phyloP scores from a whole-genome alignment of 2,113 vertebrate genomes.

The Nipponia nippon region DNA sequence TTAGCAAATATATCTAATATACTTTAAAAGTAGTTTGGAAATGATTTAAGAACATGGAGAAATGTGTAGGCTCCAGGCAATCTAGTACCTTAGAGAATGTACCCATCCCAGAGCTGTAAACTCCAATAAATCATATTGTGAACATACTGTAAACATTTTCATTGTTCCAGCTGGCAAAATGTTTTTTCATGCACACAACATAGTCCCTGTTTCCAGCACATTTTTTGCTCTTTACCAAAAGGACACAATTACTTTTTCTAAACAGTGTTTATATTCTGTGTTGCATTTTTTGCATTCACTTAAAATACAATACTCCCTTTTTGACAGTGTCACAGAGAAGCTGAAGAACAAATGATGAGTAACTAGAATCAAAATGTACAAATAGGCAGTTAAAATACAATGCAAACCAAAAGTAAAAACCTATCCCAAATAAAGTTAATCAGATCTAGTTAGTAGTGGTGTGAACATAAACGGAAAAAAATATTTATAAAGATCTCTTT shows the following conservation, averaged over 20 bases:
- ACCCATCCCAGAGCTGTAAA: slow-evolving; percentile 45
- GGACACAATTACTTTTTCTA: neutral
- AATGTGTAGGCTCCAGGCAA: slow-evolving; percentile 51
- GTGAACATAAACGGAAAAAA: neutral
- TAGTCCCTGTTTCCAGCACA: neutral
- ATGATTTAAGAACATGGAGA: slow-evolving; percentile 37
- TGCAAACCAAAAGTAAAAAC: neutral
- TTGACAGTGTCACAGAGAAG: neutral
- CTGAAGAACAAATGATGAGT: neutral
- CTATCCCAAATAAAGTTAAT: neutral
- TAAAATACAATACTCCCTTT: neutral
- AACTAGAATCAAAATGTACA: neutral
- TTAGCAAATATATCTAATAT: slow-evolving; percentile 43
- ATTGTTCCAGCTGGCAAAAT: slow-evolving; percentile 51
- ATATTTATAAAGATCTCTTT: neutral
- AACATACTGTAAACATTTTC: slow-evolving; percentile 52
- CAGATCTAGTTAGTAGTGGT: neutral
- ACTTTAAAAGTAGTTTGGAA: slow-evolving; percentile 44
- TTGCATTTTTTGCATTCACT: neutral
- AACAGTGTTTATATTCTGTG: neutral
- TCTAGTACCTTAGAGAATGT: slow-evolving; percentile 44
- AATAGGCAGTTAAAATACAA: neutral
- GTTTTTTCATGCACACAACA: neutral
- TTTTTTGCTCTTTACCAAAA: neutral
- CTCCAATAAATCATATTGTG: slow-evolving; percentile 58